Conservation (phyloP, 35 echinoderm and acorn worm genomes). For the Ophiothrix spiculata region DNA sequence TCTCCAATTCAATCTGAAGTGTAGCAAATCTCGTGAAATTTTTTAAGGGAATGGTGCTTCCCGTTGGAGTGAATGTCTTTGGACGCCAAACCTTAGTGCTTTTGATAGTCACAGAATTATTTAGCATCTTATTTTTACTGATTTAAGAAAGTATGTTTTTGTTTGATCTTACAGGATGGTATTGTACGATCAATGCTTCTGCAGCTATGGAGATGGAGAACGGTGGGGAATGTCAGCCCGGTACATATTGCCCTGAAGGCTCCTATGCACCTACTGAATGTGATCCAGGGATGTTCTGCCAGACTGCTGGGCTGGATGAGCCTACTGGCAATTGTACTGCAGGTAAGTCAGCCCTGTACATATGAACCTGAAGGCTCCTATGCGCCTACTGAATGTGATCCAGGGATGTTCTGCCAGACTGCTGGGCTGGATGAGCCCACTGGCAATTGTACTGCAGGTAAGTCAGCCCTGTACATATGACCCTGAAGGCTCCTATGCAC, state of each 20-base stretch:
- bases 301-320: conserved; percentile 56
- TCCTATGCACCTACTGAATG: conserved; percentile 62
- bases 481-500: conserved; percentile 64
- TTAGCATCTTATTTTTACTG: not conserved
- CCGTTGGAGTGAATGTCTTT: too few species aligned
- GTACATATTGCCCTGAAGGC: conserved; percentile 80
- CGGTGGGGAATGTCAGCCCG: conserved; percentile 83
- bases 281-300: conserved; percentile 85
- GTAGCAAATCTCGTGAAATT: too few species aligned
- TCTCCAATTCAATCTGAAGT: too few species aligned
- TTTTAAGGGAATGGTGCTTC: too few species aligned
- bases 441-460: conserved; percentile 88
- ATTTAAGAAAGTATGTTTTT: not conserved
- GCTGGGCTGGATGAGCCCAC: conserved; percentile 65
- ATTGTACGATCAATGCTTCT: conserved; percentile 76
- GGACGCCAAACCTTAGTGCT: too few species aligned
- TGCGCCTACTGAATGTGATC: conserved; percentile 55
- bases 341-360: conserved; percentile 62
- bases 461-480: conserved; percentile 62
- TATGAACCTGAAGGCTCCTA: conserved; percentile 85
- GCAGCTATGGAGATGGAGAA: conserved; percentile 43
- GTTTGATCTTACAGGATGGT: conserved; percentile 61
- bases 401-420: conserved; percentile 82
- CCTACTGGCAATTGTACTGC: conserved; percentile 89
- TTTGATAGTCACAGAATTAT: not conserved